A percentile compares a stretch with the other conserved stretches of the same genome.
Conservation (phyloP, 2,888 invertebrate species). For the Chymomyza procnemis region DNA sequence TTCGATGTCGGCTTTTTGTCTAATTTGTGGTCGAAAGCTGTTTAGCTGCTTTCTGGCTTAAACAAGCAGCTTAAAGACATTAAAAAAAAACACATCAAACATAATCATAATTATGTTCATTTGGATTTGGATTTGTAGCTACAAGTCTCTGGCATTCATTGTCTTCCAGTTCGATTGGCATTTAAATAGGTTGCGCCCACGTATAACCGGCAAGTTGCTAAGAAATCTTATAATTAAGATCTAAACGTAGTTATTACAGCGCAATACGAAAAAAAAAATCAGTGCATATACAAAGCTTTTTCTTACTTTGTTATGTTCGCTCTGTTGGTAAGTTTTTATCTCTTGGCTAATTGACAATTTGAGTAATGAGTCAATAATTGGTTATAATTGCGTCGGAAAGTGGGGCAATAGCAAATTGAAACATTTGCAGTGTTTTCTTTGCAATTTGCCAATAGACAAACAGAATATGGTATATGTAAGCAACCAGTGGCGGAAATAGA, state of each 20-base stretch:
- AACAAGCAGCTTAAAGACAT: background rate
- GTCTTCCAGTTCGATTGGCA: slow-evolving; percentile 28
- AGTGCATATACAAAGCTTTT: background rate
- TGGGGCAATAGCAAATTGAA: slow-evolving; percentile 35
- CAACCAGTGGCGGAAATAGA: too few species aligned
- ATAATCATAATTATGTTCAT: slow-evolving; percentile 26
- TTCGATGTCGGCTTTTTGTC: slow-evolving; percentile 29
- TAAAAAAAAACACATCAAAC: background rate
- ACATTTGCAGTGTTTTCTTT: slow-evolving; percentile 13
- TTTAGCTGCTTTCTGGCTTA: slow-evolving; percentile 15
- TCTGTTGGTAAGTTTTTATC: slow-evolving; percentile 17
- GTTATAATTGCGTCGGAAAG: slow-evolving; percentile 41
- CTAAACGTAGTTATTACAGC: slow-evolving; percentile 41
- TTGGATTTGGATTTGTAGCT: slow-evolving; percentile 31
- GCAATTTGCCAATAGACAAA: background rate
- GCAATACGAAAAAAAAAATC: slow-evolving; percentile 6
- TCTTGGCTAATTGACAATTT: slow-evolving; percentile 49
- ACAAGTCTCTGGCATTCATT: slow-evolving; percentile 28
- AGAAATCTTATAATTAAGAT: slow-evolving; percentile 49
- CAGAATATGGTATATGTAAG: background rate
- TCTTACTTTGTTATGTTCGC: background rate
- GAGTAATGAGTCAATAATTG: slow-evolving; percentile 41
- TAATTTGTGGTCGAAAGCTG: slow-evolving; percentile 44
- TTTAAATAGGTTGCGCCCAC: slow-evolving; percentile 44
- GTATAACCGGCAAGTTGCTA: slow-evolving; percentile 4